Evolutionary conservation across 2,888 invertebrate species (phyloP).

Genomic region (Exocentrus adspersus): DNA sequence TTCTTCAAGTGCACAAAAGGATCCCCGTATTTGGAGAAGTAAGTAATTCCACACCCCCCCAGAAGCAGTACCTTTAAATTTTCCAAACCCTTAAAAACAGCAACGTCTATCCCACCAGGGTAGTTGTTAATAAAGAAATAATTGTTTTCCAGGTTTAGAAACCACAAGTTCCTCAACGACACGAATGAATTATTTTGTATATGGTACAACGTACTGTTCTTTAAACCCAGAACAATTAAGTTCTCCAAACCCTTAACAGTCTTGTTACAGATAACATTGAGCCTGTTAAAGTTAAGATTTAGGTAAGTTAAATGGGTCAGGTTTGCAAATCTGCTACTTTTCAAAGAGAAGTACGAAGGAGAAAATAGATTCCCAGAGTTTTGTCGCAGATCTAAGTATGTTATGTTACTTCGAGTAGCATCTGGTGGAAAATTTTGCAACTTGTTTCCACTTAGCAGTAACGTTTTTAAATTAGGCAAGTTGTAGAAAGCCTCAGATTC

Average conservation of each 20-base stretch:
- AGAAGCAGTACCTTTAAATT: slow-evolving; percentile 65
- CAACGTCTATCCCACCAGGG: slow-evolving; percentile 45
- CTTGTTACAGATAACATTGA: slow-evolving; percentile 65
- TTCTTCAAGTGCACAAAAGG: slow-evolving; percentile 66
- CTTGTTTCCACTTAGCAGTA: slow-evolving; percentile 67
- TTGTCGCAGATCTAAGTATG: slow-evolving; percentile 66
- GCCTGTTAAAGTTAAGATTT: slow-evolving; percentile 67
- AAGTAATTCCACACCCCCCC: slow-evolving; percentile 66
- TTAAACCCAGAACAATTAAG: slow-evolving; percentile 65
- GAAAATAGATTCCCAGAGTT: slow-evolving; percentile 62
- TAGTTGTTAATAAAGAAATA: slow-evolving; percentile 58
- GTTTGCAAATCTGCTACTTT: slow-evolving; percentile 65
- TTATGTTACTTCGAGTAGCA: slow-evolving; percentile 63
- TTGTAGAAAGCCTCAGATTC: slow-evolving; percentile 65
- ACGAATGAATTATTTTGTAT: slow-evolving; percentile 66
- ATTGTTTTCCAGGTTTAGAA: slow-evolving; percentile 69
- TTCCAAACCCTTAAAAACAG: slow-evolving; percentile 65
- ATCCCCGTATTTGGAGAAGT: slow-evolving; percentile 62
- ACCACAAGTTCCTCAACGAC: slow-evolving; percentile 62
- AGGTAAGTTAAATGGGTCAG: slow-evolving; percentile 65
- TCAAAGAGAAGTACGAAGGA: slow-evolving; percentile 66
- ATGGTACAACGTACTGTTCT: slow-evolving; percentile 66
- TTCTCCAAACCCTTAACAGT: slow-evolving; percentile 66
- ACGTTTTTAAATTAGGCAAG: slow-evolving; percentile 66
- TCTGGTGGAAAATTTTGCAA: slow-evolving; percentile 67